Evolutionary conservation across 2,797 vertebrate species (phyloP), one percentile per base, ranked within the genome.

Genomic region (Sebastes hopkinsi): DNA sequence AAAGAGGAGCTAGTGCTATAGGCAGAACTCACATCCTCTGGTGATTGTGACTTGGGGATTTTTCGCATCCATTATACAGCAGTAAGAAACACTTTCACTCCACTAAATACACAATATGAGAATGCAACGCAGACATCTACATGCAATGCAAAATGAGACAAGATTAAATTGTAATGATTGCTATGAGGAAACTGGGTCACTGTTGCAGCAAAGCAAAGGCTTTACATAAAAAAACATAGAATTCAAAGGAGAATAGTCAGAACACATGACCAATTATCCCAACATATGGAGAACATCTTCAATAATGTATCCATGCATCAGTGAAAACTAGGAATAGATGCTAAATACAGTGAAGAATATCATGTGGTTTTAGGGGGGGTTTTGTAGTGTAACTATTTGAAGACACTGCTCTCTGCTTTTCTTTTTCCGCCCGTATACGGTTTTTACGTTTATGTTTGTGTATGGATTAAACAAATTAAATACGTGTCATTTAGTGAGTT

Each of bases 81-180:
- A 69, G 30, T 12, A n/a, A 75, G 9, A 81, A 42, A 3, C 8
- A 34, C 4, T 65, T 55, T 58, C 11, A 23, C 25, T 38, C 1
- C n/a, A 50, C 54, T 67, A 61, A 75, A 67, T 10, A 72, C 9
- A 68, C 34, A 59, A 16, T 23, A 42, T 14, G 20, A 78, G 10
- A 70, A 66, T 29, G 27, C 30, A 50, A 29, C 3, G 4, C 56
- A 81, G 58, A 78, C 8, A 36, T 56, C 3, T 61, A 55, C 77
- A 10, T 81, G 58, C 73, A 83, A 83, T 59, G 52, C 20, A 75
- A 64, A 61, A 60, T 71, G 34, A 70, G 56, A 66, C 58, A 52
- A 36, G n/a, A 72, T 80, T 4, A 82, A 20, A 74, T 34, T 77
- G 73, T 74, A 56, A 83, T 82, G 75, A 85, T 72, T 61, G 52